phyloP scores from a whole-genome alignment of 2,113 vertebrate genomes.

The Merops nubicus region DNA sequence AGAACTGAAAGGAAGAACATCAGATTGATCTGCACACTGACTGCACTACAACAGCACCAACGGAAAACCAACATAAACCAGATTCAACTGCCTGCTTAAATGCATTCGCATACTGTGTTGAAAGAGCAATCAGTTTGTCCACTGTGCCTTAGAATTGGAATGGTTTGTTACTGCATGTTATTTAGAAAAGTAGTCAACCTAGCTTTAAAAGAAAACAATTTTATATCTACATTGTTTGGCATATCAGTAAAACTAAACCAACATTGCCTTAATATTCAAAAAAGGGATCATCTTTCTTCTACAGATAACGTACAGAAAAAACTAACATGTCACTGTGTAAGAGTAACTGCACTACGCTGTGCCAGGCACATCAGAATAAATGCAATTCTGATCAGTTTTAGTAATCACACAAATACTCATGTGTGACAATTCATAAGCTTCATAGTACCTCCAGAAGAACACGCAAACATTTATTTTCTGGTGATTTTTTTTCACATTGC shows the following conservation, averaged over 20 bases:
- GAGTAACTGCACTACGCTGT: not conserved
- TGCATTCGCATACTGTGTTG: not conserved
- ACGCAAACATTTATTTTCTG: not conserved
- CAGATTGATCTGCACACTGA: not conserved
- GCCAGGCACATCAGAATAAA: not conserved
- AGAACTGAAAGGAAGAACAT: not conserved
- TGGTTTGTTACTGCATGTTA: not conserved
- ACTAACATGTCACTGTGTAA: accelerated
- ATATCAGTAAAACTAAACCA: not conserved
- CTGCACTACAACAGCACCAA: not conserved
- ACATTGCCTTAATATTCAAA: not conserved
- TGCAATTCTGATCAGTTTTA: not conserved
- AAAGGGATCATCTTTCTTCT: not conserved
- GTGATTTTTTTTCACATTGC: not conserved
- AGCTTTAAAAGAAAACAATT: not conserved
- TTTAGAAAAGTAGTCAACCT: not conserved
- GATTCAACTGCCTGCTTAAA: not conserved
- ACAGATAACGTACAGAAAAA: accelerated
- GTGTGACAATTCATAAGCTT: not conserved
- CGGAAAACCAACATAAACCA: not conserved
- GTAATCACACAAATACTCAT: not conserved
- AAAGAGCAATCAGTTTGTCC: not conserved
- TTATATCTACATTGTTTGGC: not conserved
- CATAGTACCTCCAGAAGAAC: not conserved
- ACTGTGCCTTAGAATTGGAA: not conserved